Evolutionary conservation across 2,888 invertebrate genomes (phyloP).

Genomic region (Lathronympha strigana): DNA sequence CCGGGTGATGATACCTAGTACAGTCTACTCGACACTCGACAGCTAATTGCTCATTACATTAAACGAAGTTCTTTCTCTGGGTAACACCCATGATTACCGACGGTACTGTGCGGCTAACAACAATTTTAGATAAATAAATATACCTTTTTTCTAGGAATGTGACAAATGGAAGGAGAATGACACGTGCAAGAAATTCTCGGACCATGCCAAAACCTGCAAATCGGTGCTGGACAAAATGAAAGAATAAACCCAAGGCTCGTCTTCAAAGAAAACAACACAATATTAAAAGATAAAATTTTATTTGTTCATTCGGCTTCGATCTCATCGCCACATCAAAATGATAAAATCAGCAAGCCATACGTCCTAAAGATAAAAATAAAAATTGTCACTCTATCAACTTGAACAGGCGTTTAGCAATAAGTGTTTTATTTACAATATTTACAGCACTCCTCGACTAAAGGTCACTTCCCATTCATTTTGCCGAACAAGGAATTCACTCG

Average conservation of each 20-base stretch:
- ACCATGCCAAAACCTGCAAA: conserved; percentile 49
- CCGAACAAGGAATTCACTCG: neutral
- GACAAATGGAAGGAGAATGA: conserved; percentile 49
- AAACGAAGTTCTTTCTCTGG: too few species aligned
- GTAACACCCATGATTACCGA: too few species aligned
- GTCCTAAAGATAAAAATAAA: conserved; percentile 46
- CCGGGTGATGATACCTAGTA: too few species aligned
- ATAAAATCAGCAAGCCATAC: conserved; percentile 42
- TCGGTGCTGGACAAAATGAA: conserved; percentile 30
- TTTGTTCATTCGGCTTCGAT: conserved; percentile 67
- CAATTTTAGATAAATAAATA: too few species aligned
- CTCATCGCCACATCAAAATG: conserved; percentile 49
- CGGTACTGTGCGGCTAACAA: too few species aligned
- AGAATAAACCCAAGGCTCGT: neutral
- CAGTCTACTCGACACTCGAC: too few species aligned
- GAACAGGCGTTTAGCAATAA: conserved; percentile 40
- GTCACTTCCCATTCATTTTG: conserved; percentile 29
- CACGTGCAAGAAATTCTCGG: conserved; percentile 47
- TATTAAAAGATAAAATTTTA: conserved; percentile 76
- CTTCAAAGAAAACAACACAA: conserved; percentile 47
- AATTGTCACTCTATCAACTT: conserved; percentile 47
- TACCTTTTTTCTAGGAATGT: conserved; percentile 51
- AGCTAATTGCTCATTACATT: too few species aligned
- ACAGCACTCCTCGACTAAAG: conserved; percentile 49
- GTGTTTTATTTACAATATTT: conserved; percentile 60